A percentile compares a stretch with the other conserved stretches of the same genome.
Evolutionary conservation across 2,888 invertebrate genomes (phyloP).

Genomic region (Tricholauxania praeusta): DNA sequence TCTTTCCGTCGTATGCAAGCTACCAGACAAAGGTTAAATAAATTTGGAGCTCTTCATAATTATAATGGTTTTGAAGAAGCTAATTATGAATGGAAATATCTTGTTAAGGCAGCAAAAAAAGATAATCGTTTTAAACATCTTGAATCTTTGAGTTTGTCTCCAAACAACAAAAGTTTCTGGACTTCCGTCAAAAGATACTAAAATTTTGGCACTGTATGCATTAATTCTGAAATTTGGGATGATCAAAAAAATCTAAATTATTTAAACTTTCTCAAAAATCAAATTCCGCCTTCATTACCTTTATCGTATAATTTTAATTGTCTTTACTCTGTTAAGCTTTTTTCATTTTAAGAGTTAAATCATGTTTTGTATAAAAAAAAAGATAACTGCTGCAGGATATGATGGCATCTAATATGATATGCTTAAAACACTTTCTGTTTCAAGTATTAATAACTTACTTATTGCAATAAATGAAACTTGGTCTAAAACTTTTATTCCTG

Average conservation of each 20-base stretch:
- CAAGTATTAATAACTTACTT: background rate
- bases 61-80: background rate
- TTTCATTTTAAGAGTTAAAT: too few relatives aligned
- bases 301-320: background rate
- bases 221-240: too few relatives aligned
- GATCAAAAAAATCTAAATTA: background rate
- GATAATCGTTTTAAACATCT: background rate
- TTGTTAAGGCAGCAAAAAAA: background rate
- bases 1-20: background rate
- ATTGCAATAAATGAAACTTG: background rate
- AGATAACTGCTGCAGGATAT: background rate
- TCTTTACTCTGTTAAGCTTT: background rate
- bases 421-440: background rate
- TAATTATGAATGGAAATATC: slow-evolving; percentile 4
- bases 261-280: too few relatives aligned
- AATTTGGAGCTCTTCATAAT: background rate
- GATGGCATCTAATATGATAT: slow-evolving; percentile 26
- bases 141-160: too few relatives aligned
- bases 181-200: too few relatives aligned
- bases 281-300: background rate
- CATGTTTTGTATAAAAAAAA: background rate
- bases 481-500: background rate
- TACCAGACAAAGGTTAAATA: background rate
- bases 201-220: background rate
- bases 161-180: too few relatives aligned